Base-by-base conservation (phyloP, 2,113 vertebrate species). In the Tylochromis polylepis region DNA sequence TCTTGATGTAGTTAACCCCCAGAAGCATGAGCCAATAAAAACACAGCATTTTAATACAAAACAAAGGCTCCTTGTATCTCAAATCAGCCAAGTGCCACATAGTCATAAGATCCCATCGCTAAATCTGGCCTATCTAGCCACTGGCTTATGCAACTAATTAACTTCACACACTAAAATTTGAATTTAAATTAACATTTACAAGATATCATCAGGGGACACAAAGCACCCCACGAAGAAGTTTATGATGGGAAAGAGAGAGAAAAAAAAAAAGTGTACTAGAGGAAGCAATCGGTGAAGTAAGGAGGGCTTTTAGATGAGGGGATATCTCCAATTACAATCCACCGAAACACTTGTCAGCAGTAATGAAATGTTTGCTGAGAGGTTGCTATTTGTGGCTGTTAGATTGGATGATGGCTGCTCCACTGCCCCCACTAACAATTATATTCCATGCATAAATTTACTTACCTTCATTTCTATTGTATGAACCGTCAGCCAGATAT, bases 321-420 rank as follows among this genome's bases (percentile, higher is more conserved):
- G 95, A 95, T 94, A 94, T 95, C 94, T 95, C 95, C 95, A 95
- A 95, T 96, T 96, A 96, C 95, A 94, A 95, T 93, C 93, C 91
- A 79, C 78, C 88, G 90, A 94, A 95, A 95, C 93, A 93, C 91
- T 95, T 96, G 94, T 96, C 95, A 96, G 95, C 94, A 92, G 94
- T 95, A 96, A 96, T 96, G 95, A 96, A 96, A 96, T 95, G 94
- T 95, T 95, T 95, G 92, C 92, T 89, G 93, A 93, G 91, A 91
- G 88, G 90, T 91, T 91, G 91, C 93, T 85, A 94, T 95, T 95
- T 93, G 95, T 91, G 91, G 87, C 92, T 92, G 85, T 79, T 90
- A 92, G 93, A 95, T 94, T 89, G 93, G 90, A 91, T 88, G 91
- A 89, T 89, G 91, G 91, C 88, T 91, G 92, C 94, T 95, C 91